Evolutionary conservation across 1,140 invertebrate genomes (phyloP).

Genomic region (Tigriopus japonicus): DNA sequence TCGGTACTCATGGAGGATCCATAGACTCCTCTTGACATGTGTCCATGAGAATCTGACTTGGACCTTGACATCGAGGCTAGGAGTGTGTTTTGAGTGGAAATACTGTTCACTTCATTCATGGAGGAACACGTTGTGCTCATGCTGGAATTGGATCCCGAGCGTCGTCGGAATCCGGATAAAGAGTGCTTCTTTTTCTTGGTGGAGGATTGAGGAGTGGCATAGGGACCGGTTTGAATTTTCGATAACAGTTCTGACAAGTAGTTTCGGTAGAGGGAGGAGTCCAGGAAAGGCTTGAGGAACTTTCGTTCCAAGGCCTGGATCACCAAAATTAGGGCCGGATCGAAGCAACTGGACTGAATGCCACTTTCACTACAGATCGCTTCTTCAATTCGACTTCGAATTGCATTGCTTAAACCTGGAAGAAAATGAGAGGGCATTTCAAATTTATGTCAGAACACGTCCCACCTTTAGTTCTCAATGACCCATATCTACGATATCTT

Average conservation of each 20-base stretch:
- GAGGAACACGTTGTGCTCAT: background rate
- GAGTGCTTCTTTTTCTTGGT: too few species aligned
- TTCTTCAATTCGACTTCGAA: slow-evolving; percentile 2
- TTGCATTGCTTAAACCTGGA: background rate
- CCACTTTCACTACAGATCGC: background rate
- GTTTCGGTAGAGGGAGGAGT: background rate
- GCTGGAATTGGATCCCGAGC: background rate
- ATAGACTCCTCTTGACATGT: background rate
- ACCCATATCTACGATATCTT: too few species aligned
- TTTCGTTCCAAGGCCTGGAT: background rate
- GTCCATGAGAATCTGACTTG: background rate
- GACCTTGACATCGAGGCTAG: background rate
- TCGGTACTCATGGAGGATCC: background rate
- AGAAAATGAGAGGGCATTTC: too few species aligned
- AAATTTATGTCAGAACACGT: too few species aligned
- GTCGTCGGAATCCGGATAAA: background rate
- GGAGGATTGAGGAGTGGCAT: background rate
- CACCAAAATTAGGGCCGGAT: background rate
- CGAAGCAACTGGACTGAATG: background rate
- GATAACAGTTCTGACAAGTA: background rate
- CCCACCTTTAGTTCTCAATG: too few species aligned
- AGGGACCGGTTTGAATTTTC: background rate
- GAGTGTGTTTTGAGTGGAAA: background rate
- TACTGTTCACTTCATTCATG: too few species aligned
- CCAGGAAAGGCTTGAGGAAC: background rate